phyloP scores from a whole-genome alignment of 2,113 vertebrate genomes.

The Lophotis ruficrista region DNA sequence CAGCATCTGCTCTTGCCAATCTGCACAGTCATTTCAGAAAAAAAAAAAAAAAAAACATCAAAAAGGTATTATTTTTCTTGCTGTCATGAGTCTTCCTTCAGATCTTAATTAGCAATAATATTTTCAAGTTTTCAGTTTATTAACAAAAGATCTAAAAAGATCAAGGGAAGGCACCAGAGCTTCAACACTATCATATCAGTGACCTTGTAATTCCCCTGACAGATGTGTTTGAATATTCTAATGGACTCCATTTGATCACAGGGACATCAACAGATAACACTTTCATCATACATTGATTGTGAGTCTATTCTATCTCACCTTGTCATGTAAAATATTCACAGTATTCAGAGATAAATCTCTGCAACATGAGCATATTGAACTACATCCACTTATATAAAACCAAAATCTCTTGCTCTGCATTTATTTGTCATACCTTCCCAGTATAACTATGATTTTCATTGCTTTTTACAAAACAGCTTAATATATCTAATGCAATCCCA shows the following conservation, averaged over 20 bases:
- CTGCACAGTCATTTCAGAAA: not conserved
- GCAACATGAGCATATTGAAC: not conserved
- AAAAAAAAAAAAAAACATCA: not conserved
- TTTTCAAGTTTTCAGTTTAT: slow-evolving; percentile 32
- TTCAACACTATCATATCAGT: not conserved
- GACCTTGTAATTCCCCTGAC: slow-evolving; percentile 11
- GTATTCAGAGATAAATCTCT: not conserved
- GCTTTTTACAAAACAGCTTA: not conserved
- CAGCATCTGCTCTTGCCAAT: slow-evolving; percentile 6
- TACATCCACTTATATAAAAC: not conserved
- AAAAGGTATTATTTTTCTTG: not conserved
- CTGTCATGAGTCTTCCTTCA: slow-evolving; percentile 27
- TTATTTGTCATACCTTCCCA: not conserved
- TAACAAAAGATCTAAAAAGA: slow-evolving; percentile 35
- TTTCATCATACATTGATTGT: slow-evolving; percentile 1
- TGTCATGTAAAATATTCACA: not conserved
- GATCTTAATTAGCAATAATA: slow-evolving; percentile 54
- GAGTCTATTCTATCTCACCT: not conserved
- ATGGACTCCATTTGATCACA: slow-evolving; percentile 8
- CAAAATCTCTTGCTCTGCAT: not conserved
- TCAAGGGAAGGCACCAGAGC: not conserved
- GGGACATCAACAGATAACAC: not conserved
- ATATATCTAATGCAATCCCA: not conserved
- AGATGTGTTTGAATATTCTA: slow-evolving; percentile 34
- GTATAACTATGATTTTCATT: not conserved